Evolutionary conservation across 2,888 invertebrate species (phyloP), one percentile per base, ranked within the genome.

Genomic region (Campopleginae sp.): DNA sequence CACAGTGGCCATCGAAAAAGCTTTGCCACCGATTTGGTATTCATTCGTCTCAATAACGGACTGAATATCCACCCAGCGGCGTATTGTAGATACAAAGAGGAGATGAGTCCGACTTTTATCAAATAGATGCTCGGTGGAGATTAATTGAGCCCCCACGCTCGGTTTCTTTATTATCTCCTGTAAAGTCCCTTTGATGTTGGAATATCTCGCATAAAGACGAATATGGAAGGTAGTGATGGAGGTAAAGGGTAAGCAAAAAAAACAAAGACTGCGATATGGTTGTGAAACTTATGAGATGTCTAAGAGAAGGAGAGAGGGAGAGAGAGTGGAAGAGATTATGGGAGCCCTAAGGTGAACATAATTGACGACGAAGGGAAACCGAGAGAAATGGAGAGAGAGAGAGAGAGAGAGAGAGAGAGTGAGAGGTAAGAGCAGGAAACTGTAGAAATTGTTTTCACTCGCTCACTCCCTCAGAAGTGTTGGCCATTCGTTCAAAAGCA

Each of bases 361-460:
- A 84, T 84, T 84, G 84, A 84, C 63, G 70, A 27, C 27, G 27
- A 27, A 58, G 58, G 4, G 27, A 80, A 38, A 70, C 42, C 48
- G 54, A 33, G 33, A 48, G 19, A 48, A 58, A 38, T 54, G 23
- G 27, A 27, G 42, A 70, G 54, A n/a, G 46, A 70, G 44, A 66
- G 38, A n/a, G 17, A 38, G 65, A 17, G n/a, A 19, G 23, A 44
- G 17, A 33, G 5, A n/a, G 46, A 46, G 58, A 54, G 42, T 10
- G 14, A 42, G 66, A n/a, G 19, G 42, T 8, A 46, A 27, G 46
- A 27, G n/a, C n/a, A n/a, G 68, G 23, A 23, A 48, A 14, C 38
- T 10, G 27, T 33, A 65, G 51, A 51, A 38, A 58, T 33, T 54
- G 51, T 42, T 65, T 70, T 42, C 48, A 44, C 71, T 80, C 65